These are phyloP conservation scores for Drosophila austrosaltans DNA, from an alignment of 2,888 invertebrate genomes.

Conservation along the genomic window DNA sequence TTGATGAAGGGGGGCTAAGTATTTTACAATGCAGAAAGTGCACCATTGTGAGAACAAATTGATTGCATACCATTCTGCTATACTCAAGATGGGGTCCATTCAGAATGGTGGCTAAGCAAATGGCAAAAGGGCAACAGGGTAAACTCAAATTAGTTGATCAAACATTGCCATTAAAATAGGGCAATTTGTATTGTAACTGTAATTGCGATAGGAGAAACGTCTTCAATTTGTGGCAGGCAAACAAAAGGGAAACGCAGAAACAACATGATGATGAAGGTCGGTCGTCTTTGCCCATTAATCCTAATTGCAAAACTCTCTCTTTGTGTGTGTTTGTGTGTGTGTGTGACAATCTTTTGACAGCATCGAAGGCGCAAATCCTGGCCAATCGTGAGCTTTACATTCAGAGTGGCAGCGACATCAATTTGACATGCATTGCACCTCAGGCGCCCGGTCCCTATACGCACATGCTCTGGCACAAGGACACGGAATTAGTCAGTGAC, in stretches of 20 bases:
- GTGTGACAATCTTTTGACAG: conserved; percentile 84
- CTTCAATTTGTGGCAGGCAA: conserved; percentile 1
- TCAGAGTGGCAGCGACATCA: conserved; percentile 95
- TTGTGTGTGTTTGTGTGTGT: not conserved
- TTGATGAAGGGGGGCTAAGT: not conserved
- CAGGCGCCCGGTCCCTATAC: conserved; percentile 88
- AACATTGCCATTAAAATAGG: conserved; percentile 17
- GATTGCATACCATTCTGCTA: conserved; percentile 2
- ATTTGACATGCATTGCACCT: conserved; percentile 93
- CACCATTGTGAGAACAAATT: not conserved
- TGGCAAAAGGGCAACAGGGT: conserved; percentile 1
- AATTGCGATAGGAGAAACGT: conserved; percentile 8
- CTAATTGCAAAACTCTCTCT: conserved; percentile 37
- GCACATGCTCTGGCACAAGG: conserved; percentile 94
- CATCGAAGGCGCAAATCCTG: conserved; percentile 94
- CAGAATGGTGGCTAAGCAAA: not conserved
- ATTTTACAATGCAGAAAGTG: conserved; percentile 7
- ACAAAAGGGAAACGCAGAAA: not conserved
- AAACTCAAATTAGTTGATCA: conserved; percentile 46
- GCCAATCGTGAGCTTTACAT: conserved; percentile 94
- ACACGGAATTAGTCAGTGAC: conserved; percentile 92
- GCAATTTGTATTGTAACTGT: conserved; percentile 6
- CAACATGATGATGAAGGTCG: conserved; percentile 2
- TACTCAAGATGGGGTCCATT: conserved; percentile 6
- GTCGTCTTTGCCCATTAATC: conserved; percentile 23